phyloP scores from a whole-genome alignment of 2,797 vertebrate genomes.

The Oreochromis grahami region DNA sequence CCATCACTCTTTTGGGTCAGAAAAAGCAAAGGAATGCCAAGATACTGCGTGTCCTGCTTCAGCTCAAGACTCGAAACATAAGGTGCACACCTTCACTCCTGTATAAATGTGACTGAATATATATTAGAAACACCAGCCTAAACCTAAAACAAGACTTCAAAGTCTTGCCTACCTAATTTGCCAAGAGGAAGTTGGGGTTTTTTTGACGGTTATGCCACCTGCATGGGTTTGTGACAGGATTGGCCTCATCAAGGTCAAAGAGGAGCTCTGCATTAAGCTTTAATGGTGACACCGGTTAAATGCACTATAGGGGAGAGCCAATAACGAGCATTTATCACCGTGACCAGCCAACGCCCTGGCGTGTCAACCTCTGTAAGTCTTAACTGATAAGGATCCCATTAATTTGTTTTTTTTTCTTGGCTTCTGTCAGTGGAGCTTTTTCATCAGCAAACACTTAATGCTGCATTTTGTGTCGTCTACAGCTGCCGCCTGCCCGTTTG shows the following conservation, averaged over 20 bases:
- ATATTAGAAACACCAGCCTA: background rate
- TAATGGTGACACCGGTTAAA: conserved; percentile 62
- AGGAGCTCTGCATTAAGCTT: conserved; percentile 53
- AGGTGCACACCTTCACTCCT: background rate
- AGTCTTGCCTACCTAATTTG: background rate
- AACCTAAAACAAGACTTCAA: background rate
- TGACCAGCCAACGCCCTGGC: conserved; percentile 48
- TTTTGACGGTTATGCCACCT: conserved; percentile 17
- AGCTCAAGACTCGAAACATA: conserved; percentile 4
- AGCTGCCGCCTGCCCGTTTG: conserved; percentile 8
- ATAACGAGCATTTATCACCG: conserved; percentile 68
- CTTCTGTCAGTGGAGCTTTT: conserved; percentile 51
- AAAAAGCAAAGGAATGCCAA: conserved; percentile 51
- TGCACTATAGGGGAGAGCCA: conserved; percentile 62
- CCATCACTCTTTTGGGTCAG: conserved; percentile 53
- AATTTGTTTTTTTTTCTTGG: conserved; percentile 54
- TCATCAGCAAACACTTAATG: conserved; percentile 44
- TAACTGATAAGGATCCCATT: conserved; percentile 70
- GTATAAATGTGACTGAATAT: background rate
- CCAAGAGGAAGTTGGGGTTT: background rate
- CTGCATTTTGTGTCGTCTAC: background rate
- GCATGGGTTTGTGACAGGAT: conserved; percentile 39
- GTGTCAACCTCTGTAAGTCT: conserved; percentile 57
- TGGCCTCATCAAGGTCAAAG: conserved; percentile 60
- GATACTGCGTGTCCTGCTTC: conserved; percentile 6